Evolutionary conservation across 2,113 vertebrate species (phyloP), one percentile per base, ranked within the genome.

Genomic region (Acanthisitta chloris): DNA sequence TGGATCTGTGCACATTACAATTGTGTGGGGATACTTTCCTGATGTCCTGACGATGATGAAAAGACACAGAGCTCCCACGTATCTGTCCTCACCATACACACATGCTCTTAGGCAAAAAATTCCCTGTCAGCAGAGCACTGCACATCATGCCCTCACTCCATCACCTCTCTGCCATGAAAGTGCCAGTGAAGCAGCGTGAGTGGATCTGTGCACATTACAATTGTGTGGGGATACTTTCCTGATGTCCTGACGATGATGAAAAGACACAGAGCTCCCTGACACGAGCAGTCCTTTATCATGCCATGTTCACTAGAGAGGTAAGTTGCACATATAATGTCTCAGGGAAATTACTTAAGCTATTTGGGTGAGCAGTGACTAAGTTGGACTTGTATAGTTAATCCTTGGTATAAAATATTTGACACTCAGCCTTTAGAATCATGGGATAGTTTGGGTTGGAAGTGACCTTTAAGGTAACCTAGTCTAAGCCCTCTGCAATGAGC

Each of bases 171-270:
- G 14, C 34, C 29, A 49, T 11, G 6, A n/a, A 19, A 26, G 33
- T 18, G 19, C 12, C 0, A 2, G 29, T 20, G 14, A 18, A 26
- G 13, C 25, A 80, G 25, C 1, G 0, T 23, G 29, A 17, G 34
- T 16, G 45, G 57, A 46, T 10, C 6, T 24, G 8, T 62, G 33
- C 25, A 64, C 6, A 1, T 14, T 38, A 21, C 12, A 21, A 5
- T 12, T 42, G 13, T 13, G 25, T 52, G 10, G 10, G 13, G 33
- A 46, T 38, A n/a, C 42, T 62, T 73, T 36, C 25, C 26, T 58
- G 17, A 15, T 54, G 19, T 6, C 13, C n/a, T 70, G 46, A 7
- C 84, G 54, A 17, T 36, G 25, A 24, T 18, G 52, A 61, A 89
- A 76, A 77, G 17, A 43, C 23, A 69, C 5, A 65, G 52, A 86